phyloP scores from a whole-genome alignment of 2,888 invertebrate species.

The Eilema griseolum region DNA sequence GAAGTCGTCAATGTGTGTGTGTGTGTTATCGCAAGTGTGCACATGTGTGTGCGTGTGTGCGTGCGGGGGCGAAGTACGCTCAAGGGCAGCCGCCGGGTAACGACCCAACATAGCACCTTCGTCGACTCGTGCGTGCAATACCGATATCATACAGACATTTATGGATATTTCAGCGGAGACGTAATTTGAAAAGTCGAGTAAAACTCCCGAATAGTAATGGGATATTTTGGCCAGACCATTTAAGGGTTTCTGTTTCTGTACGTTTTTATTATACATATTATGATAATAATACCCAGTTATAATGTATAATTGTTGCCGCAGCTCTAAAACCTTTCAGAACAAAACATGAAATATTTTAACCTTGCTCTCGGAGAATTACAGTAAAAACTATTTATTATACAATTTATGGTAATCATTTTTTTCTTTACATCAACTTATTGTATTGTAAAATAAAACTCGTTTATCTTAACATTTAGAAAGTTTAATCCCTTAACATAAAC shows the following conservation, averaged over 20 bases:
- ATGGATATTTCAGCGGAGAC: neutral
- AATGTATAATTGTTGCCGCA: neutral
- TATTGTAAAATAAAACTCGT: neutral
- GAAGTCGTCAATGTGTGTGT: slow-evolving; percentile 60
- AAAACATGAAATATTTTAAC: neutral
- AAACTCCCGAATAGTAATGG: neutral
- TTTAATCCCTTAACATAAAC: no score
- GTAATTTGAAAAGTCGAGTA: neutral
- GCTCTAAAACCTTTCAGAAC: neutral
- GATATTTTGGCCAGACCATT: neutral
- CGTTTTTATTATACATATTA: neutral
- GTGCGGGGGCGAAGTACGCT: slow-evolving; percentile 78
- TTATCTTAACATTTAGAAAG: no score
- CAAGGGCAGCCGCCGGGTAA: slow-evolving; percentile 80
- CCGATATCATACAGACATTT: slow-evolving; percentile 34
- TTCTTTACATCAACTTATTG: neutral
- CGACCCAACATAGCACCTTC: slow-evolving; percentile 71
- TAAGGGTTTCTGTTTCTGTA: neutral
- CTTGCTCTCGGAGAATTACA: neutral
- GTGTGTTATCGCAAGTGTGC: slow-evolving; percentile 44
- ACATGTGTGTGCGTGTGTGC: slow-evolving; percentile 37
- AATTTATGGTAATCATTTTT: no score
- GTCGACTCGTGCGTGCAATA: slow-evolving; percentile 55
- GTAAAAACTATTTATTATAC: neutral
- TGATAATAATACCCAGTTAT: neutral